Evolutionary conservation across 2,888 invertebrate species (phyloP).

Genomic region (Prionchulus punctatus): DNA sequence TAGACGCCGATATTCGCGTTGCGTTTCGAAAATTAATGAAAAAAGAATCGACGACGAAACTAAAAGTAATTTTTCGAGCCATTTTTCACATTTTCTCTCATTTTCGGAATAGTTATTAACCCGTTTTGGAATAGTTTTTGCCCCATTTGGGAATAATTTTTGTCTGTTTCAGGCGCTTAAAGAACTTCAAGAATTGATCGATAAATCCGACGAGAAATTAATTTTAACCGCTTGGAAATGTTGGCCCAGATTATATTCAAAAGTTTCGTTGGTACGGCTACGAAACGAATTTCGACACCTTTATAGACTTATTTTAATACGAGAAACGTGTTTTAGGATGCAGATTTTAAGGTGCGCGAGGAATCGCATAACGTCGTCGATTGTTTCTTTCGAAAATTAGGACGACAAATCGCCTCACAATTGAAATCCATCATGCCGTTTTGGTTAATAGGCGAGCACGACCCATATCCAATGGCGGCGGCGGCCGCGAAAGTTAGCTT

Average conservation of each 20-base stretch:
- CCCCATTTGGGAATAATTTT: no score
- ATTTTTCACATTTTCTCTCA: not conserved
- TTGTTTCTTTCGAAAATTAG: not conserved
- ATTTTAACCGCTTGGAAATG: not conserved
- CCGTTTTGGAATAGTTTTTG: no score
- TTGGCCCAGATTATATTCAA: not conserved
- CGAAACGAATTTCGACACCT: no score
- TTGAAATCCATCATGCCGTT: not conserved
- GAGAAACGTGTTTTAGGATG: not conserved
- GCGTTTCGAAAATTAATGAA: not conserved
- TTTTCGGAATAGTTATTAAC: no score
- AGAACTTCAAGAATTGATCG: not conserved
- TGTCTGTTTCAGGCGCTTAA: not conserved
- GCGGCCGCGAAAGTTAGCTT: not conserved
- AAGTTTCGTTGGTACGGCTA: not conserved
- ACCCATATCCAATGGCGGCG: not conserved
- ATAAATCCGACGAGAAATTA: not conserved
- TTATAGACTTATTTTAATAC: no score
- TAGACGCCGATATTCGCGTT: not conserved
- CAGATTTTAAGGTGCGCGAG: constrained; percentile 5
- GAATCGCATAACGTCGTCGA: not conserved
- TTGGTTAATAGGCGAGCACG: constrained; percentile 4
- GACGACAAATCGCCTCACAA: not conserved
- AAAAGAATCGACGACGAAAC: constrained; percentile 1
- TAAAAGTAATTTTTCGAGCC: constrained; percentile 1